These are phyloP conservation scores for Orthonevra nobilis DNA, from an alignment of 2,888 invertebrate genomes.

Conservation along the genomic window DNA sequence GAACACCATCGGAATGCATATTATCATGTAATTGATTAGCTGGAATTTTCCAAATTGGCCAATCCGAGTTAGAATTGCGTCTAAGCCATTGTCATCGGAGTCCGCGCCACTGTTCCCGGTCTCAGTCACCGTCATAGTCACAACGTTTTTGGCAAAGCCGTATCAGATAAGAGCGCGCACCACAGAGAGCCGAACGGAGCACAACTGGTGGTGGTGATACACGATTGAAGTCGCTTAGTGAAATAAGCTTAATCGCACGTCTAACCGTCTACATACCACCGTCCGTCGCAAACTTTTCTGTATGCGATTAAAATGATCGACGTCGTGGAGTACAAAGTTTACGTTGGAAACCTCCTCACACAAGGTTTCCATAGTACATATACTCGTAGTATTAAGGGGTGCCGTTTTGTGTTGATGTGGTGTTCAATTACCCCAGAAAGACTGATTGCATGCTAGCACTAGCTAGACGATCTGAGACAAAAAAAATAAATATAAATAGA, in stretches of 20 bases:
- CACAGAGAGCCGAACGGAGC: slow-evolving; percentile 5
- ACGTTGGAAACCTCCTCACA: slow-evolving; percentile 7
- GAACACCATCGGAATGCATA: slow-evolving; percentile 84
- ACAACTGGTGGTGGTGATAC: slow-evolving; percentile 28
- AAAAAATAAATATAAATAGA: too few species aligned
- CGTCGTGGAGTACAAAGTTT: slow-evolving; percentile 10
- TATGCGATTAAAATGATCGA: too few species aligned
- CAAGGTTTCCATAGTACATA: too few species aligned
- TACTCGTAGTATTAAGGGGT: too few species aligned
- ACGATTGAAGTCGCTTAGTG: slow-evolving; percentile 38
- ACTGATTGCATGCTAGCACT: slow-evolving; percentile 15
- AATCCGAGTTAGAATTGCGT: slow-evolving; percentile 78
- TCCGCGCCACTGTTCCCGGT: slow-evolving; percentile 32
- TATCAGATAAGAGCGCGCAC: slow-evolving; percentile 10
- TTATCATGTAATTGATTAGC: slow-evolving; percentile 82
- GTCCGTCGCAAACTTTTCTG: too few species aligned
- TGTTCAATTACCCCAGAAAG: slow-evolving; percentile 21
- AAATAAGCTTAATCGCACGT: slow-evolving; percentile 32
- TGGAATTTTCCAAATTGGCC: slow-evolving; percentile 87
- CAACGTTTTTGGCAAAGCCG: neutral
- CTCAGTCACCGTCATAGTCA: slow-evolving; percentile 32
- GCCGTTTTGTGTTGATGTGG: neutral
- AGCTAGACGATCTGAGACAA: slow-evolving; percentile 23
- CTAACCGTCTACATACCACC: neutral
- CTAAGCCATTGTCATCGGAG: slow-evolving; percentile 74